Evolutionary conservation across 2,113 vertebrate species (phyloP), one percentile per base, ranked within the genome.

Genomic region (Garra rufa): DNA sequence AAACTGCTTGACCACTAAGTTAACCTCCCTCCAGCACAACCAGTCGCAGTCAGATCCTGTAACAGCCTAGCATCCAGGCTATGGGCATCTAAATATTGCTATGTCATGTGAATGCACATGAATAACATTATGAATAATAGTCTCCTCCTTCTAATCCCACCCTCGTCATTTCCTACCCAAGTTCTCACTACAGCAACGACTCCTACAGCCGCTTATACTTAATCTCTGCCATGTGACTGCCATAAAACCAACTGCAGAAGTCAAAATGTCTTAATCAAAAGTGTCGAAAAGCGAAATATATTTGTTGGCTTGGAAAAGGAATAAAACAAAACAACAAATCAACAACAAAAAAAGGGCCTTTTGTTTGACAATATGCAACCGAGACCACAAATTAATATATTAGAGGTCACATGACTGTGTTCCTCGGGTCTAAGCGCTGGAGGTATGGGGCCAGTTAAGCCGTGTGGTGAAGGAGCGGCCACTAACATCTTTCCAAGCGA

Each of bases 401-500:
- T 26, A 76, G 24, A 44, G 70, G 24, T 76, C 63, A 75, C 43
- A 84, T 76, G 86, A 48, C 76, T 24, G 28, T 74, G 57, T 76
- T 75, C 57, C 76, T 89, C 85, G 75, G 89, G 13, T 76, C 88
- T 89, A 87, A 91, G 13, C 41, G 85, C 65, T 77, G 52, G 82
- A 34, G 50, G 65, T 76, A 80, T 76, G 78, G 50, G 79, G 76
- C 65, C 59, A 83, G 74, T 76, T 89, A 87, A 84, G 86, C 83
- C 28, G 88, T 28, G 79, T 74, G 88, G 76, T 87, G 86, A 82
- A 90, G 89, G 86, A 91, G 85, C 82, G 82, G 90, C 92, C 91
- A 92, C 92, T 91, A 89, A 90, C 92, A 92, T 92, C 93, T 92
- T 93, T 95, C 90, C 90, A 92, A 91, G 89, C 90, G 89, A 92